These are phyloP conservation scores for Labeo rohita DNA, from an alignment of 2,113 vertebrate species.

Conservation along the genomic window DNA sequence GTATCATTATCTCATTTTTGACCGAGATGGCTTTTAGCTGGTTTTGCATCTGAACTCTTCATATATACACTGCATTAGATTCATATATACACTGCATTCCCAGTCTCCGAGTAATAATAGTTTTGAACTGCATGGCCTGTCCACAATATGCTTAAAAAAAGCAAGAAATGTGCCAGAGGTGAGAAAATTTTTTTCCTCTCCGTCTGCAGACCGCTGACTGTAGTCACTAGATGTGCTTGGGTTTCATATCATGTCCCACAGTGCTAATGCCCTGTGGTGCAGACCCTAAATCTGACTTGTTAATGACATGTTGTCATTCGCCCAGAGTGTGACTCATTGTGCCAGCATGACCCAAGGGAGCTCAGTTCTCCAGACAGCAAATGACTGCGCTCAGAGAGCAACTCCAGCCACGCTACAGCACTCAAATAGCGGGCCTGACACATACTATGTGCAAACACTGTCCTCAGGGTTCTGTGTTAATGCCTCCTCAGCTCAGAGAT, in stretches of 20 bases:
- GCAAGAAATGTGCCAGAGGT: conserved; percentile 19
- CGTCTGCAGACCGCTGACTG: background rate
- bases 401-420: background rate
- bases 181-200: background rate
- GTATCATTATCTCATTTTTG: too few species aligned
- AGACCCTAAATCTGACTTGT: conserved; percentile 45
- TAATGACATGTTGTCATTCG: conserved; percentile 43
- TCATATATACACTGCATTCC: background rate
- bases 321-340: conserved; percentile 39
- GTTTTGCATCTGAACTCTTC: too few species aligned
- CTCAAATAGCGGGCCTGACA: conserved; percentile 23
- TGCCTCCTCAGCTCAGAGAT: conserved; percentile 19
- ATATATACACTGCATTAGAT: too few species aligned
- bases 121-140: background rate
- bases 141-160: conserved; percentile 9
- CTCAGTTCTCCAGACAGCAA: conserved; percentile 28
- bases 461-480: conserved; percentile 17
- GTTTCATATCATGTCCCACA: conserved; percentile 2
- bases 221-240: conserved; percentile 5
- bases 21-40: too few species aligned
- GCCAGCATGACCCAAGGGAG: conserved; percentile 23
- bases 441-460: background rate
- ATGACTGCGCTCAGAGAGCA: conserved; percentile 42
- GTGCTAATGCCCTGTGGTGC: background rate
- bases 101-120: background rate